Evolutionary conservation across 2,888 invertebrate species (phyloP).

Genomic region (Meiosimyza decipiens): DNA sequence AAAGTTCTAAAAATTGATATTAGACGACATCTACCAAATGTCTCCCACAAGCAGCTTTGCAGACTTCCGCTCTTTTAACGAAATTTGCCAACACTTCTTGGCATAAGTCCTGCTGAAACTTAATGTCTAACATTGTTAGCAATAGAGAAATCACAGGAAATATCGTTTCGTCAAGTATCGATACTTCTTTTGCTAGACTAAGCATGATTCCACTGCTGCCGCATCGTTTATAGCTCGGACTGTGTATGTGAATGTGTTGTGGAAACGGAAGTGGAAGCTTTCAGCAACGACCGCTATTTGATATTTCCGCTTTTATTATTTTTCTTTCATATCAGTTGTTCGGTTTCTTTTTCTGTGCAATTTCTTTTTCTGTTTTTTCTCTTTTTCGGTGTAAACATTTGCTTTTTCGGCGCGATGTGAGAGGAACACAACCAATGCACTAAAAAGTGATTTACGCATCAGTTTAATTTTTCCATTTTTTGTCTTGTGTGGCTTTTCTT

Average conservation of each 20-base stretch:
- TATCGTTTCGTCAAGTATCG: no score
- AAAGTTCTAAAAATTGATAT: no score
- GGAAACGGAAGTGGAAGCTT: background rate
- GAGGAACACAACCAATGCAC: background rate
- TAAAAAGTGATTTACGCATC: background rate
- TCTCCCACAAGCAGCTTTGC: no score
- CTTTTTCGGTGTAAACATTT: background rate
- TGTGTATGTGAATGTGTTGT: background rate
- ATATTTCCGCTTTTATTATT: constrained; percentile 13
- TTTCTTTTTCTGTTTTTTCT: background rate
- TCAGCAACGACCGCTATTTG: constrained; percentile 1
- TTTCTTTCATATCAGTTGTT: background rate
- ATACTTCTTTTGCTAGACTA: no score
- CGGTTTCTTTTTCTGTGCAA: background rate
- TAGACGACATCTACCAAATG: no score
- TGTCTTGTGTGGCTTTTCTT: no score
- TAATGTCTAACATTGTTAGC: no score
- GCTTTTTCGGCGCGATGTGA: background rate
- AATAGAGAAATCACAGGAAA: no score
- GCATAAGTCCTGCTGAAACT: no score
- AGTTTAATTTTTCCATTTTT: background rate
- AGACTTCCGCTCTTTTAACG: no score
- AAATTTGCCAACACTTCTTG: no score
- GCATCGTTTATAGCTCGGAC: background rate
- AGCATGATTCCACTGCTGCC: no score